These are phyloP conservation scores for Strigamia maritima DNA, from an alignment of 2,888 invertebrate species.

Conservation along the genomic window DNA sequence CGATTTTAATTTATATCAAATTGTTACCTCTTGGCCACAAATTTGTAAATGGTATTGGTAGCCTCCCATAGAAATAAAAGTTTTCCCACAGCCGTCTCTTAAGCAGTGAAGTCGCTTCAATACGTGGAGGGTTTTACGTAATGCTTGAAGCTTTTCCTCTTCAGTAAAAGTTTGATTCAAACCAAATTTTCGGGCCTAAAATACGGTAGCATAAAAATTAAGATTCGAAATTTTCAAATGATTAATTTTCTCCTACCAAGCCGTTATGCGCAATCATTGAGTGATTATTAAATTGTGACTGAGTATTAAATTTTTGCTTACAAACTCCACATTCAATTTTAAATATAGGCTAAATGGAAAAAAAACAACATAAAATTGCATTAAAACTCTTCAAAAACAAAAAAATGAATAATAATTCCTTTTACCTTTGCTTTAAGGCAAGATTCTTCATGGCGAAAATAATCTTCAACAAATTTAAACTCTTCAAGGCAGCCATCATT, in stretches of 20 bases:
- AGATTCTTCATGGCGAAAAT: neutral
- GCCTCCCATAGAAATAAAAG: slow-evolving; percentile 28
- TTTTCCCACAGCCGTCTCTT: slow-evolving; percentile 17
- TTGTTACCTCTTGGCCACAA: slow-evolving; percentile 29
- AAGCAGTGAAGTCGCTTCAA: slow-evolving; percentile 15
- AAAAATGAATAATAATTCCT: neutral
- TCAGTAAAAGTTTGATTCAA: neutral
- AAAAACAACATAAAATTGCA: neutral
- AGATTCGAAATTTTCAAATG: neutral
- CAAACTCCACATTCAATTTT: slow-evolving; percentile 20
- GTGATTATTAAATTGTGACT: slow-evolving; percentile 12
- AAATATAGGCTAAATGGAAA: neutral
- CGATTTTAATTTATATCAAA: neutral
- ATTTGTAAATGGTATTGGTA: slow-evolving; percentile 22
- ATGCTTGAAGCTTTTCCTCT: neutral
- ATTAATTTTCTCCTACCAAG: neutral
- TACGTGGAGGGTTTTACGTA: neutral
- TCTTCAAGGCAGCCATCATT: neutral
- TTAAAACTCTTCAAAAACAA: neutral
- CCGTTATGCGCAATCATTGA: slow-evolving; percentile 19
- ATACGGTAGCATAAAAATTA: neutral
- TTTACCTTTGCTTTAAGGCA: slow-evolving; percentile 12
- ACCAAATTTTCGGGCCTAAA: neutral
- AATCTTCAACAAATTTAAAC: neutral
- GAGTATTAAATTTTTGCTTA: neutral